Evolutionary conservation across 2,113 vertebrate genomes (phyloP).

Genomic region (Elgaria multicarinata): DNA sequence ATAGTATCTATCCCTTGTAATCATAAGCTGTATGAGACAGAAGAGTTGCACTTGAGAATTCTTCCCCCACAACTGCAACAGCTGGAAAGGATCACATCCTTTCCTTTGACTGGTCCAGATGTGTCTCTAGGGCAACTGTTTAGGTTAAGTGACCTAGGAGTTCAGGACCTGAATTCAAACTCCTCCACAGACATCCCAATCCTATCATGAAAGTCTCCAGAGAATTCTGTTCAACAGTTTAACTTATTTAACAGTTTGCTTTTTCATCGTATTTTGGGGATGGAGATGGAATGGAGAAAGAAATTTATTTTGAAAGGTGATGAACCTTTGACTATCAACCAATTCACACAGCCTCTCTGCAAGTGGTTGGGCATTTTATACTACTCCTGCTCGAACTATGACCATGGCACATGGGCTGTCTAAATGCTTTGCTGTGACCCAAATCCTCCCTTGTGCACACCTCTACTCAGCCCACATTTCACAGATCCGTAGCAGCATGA

Average conservation of each 20-base stretch:
- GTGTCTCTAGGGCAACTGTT: constrained; percentile 50
- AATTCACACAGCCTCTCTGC: not conserved
- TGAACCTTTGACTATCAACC: constrained; percentile 44
- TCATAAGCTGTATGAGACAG: accelerated
- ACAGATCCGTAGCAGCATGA: not conserved
- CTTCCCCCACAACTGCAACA: constrained; percentile 42
- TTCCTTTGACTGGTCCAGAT: constrained; percentile 59
- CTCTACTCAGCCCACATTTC: not conserved
- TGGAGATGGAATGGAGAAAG: constrained; percentile 38
- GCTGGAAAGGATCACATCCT: constrained; percentile 63
- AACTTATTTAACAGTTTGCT: constrained; percentile 64
- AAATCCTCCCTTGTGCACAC: no score
- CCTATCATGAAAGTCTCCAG: constrained; percentile 50
- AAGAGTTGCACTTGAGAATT: not conserved
- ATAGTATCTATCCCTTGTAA: not conserved
- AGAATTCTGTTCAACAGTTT: constrained; percentile 53
- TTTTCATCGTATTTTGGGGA: constrained; percentile 17
- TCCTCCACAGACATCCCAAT: constrained; percentile 62
- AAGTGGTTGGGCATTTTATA: not conserved
- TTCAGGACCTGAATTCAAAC: constrained; percentile 67
- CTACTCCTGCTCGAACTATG: not conserved
- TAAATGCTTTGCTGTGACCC: not conserved
- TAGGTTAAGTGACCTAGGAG: constrained; percentile 46
- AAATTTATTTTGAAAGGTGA: constrained; percentile 31
- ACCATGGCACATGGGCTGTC: not conserved